Evolutionary conservation across 2,888 invertebrate species (phyloP), one percentile per base, ranked within the genome.

Genomic region (Pseudoips prasinana): DNA sequence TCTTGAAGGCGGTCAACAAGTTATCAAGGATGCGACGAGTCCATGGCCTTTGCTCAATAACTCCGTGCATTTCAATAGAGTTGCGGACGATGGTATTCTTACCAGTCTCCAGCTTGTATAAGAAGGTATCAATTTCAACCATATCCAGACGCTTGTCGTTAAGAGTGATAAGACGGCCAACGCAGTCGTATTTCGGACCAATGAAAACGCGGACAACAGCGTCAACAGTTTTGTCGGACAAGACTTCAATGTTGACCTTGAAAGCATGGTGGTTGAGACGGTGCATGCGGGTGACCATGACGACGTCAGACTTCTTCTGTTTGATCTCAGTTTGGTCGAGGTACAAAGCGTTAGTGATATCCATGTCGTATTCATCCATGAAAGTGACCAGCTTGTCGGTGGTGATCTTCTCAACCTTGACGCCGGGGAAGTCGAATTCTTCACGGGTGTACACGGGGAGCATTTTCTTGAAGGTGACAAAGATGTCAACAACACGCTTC

Each of bases 101-200:
- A 10, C 95, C 95, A 25, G 91, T 83, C 9, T 88, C 87, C 50
- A 95, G 82, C 48, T 91, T 90, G 71, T 90, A 90, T 26, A 88
- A 40, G 87, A 94, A 92, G 53, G 77, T 79, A 60, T 88, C 88
- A 29, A 88, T 77, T 46, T 88, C 88, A 10, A 88, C 58, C 86
- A 88, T 86, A 46, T 85, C 82, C 23, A 58, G 41, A 29, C 87
- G 81, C 38, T 78, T 82, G 68, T 85, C 83, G 58, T 86, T 79
- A 44, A 84, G 69, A 57, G 86, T 84, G 27, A 92, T 73, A 11
- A 89, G 78, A 34, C 90, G 89, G 39, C 92, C 92, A 59, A 89
- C 84, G 71, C 91, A 90, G 73, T 94, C 92, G 77, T 88, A 92
- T 74, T 93, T 93, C 22, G 94, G 94, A 58, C 93, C 94, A 46